A percentile compares a stretch with the other conserved stretches of the same genome.
These are phyloP conservation scores for Brachyalestes nurse DNA, from an alignment of 2,797 vertebrate species.

Conservation along the genomic window DNA sequence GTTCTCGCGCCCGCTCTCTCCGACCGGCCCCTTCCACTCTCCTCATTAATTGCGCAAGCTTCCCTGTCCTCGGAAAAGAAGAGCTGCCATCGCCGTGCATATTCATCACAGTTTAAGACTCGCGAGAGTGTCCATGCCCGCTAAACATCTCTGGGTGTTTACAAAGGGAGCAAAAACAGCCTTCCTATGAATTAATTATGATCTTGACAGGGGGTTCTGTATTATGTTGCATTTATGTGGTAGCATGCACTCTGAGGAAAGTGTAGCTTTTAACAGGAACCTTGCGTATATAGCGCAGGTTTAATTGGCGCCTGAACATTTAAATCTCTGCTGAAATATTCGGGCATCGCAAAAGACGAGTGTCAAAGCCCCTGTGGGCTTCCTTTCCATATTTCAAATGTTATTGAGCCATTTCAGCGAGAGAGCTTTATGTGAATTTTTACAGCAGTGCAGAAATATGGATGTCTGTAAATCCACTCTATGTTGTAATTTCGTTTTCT, in stretches of 20 bases:
- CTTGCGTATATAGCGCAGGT: neutral
- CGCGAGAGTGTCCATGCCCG: slow-evolving; percentile 27
- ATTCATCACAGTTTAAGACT: slow-evolving; percentile 48
- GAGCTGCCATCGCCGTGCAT: slow-evolving; percentile 29
- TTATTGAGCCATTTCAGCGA: slow-evolving; percentile 6
- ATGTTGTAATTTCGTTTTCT: slow-evolving; percentile 28
- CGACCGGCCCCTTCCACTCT: slow-evolving; percentile 47
- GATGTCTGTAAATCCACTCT: slow-evolving; percentile 15
- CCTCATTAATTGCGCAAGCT: slow-evolving; percentile 56
- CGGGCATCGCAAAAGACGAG: neutral
- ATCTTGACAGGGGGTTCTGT: slow-evolving; percentile 15
- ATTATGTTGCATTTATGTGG: neutral
- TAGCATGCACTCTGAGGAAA: neutral
- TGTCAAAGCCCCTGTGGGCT: neutral
- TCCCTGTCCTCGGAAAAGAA: slow-evolving; percentile 32
- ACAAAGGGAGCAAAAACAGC: slow-evolving; percentile 37
- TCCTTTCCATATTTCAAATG: slow-evolving; percentile 10
- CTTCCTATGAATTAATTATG: slow-evolving; percentile 42
- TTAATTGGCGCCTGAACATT: neutral
- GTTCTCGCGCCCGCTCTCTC: slow-evolving; percentile 38
- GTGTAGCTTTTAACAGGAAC: neutral
- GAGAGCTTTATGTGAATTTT: slow-evolving; percentile 9
- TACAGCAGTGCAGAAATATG: slow-evolving; percentile 1
- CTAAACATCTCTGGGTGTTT: slow-evolving; percentile 48
- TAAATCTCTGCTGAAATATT: neutral